Evolutionary conservation across 2,113 vertebrate genomes (phyloP).

Genomic region (Hydrochoerus hydrochaeris): DNA sequence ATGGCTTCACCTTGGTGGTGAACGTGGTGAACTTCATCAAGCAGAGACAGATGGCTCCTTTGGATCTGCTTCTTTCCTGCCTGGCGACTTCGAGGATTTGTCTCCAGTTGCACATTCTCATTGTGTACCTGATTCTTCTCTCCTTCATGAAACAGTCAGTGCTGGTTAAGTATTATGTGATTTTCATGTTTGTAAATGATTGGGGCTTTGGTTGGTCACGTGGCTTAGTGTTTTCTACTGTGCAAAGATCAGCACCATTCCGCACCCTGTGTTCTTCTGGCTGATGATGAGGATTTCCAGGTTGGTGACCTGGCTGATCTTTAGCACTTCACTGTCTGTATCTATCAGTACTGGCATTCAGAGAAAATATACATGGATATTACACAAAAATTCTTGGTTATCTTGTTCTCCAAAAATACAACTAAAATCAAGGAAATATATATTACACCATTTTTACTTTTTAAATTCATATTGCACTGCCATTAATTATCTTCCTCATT

Average conservation of each 20-base stretch:
- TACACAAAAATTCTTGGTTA: rapidly evolving
- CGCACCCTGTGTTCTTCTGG: slow-evolving; percentile 44
- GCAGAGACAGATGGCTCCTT: background rate
- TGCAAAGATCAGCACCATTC: slow-evolving; percentile 63
- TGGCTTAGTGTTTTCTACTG: slow-evolving; percentile 78
- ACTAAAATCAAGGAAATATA: rapidly evolving
- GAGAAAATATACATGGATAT: rapidly evolving
- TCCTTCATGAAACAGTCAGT: rapidly evolving
- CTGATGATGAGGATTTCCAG: slow-evolving; percentile 68
- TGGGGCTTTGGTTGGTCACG: slow-evolving; percentile 69
- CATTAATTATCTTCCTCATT: background rate
- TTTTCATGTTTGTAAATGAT: background rate
- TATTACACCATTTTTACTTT: rapidly evolving
- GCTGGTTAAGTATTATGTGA: rapidly evolving
- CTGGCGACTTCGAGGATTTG: slow-evolving; percentile 30
- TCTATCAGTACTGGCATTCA: rapidly evolving
- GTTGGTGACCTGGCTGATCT: slow-evolving; percentile 64
- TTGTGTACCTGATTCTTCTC: rapidly evolving
- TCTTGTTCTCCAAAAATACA: background rate
- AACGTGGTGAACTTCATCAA: background rate
- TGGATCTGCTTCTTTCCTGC: slow-evolving; percentile 64
- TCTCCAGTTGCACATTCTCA: background rate
- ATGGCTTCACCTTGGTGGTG: slow-evolving; percentile 47
- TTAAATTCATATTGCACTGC: background rate
- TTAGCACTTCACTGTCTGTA: background rate